Percentiles rank a stretch among this genome's conserved stretches.
These are phyloP conservation scores for Thamnophis sirtalis DNA, from an alignment of 2,113 vertebrate species.

Conservation along the genomic window DNA sequence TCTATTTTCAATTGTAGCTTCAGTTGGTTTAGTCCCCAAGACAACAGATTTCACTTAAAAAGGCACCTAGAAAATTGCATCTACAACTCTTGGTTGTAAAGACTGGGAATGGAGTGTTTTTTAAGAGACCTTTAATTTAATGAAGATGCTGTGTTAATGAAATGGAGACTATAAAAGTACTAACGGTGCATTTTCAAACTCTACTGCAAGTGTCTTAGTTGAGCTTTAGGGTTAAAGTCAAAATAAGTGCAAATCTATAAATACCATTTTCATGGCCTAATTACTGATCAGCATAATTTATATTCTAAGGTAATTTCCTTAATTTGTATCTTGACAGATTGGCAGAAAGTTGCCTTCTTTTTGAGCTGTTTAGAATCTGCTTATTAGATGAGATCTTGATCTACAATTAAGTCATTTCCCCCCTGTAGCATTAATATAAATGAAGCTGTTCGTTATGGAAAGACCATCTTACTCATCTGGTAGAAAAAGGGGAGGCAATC, in stretches of 20 bases:
- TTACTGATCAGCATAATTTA: constrained; percentile 72
- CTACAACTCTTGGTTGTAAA: constrained; percentile 40
- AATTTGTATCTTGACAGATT: constrained; percentile 68
- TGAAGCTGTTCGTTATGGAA: constrained; percentile 64
- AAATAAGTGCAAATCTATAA: constrained; percentile 58
- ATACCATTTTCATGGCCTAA: constrained; percentile 60
- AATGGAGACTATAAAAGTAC: constrained; percentile 52
- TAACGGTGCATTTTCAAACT: constrained; percentile 50
- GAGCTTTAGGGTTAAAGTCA: constrained; percentile 54
- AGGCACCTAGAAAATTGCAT: background rate
- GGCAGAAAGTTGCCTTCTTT: constrained; percentile 54
- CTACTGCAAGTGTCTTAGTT: constrained; percentile 50
- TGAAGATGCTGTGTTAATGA: constrained; percentile 61
- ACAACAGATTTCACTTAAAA: background rate
- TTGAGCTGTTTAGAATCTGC: constrained; percentile 62
- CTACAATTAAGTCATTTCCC: constrained; percentile 70
- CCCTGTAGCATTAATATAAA: constrained; percentile 62
- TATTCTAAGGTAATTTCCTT: constrained; percentile 65
- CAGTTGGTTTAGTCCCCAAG: background rate
- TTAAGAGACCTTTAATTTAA: constrained; percentile 58
- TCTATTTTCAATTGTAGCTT: background rate
- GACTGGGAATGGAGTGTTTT: constrained; percentile 39
- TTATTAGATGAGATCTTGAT: constrained; percentile 69
- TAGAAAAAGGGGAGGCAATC: constrained; percentile 57
- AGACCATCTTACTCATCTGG: constrained; percentile 53